Percentiles rank a stretch among this genome's conserved stretches.
These are phyloP conservation scores for Drosophila sechellia DNA, from an alignment of 1,140 invertebrate species.

Conservation along the genomic window DNA sequence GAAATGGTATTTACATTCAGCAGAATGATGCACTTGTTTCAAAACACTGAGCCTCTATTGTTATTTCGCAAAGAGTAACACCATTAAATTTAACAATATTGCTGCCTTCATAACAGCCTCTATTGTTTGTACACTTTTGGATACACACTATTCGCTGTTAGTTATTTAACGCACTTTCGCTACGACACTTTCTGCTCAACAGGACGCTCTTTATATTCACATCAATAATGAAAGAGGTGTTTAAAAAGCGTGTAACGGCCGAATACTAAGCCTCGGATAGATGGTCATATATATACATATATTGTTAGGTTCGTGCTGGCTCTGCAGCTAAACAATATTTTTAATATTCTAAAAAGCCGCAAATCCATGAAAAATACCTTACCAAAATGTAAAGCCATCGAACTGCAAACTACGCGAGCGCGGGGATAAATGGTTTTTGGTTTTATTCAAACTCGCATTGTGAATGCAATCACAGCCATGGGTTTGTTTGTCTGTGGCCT, in stretches of 20 bases:
- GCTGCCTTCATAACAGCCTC: conserved; percentile 12
- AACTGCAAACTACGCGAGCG: conserved; percentile 19
- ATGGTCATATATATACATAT: conserved; percentile 11
- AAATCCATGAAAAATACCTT: conserved; percentile 71
- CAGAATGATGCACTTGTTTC: too few species aligned
- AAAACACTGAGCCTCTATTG: background rate
- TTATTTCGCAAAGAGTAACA: background rate
- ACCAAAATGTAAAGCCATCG: conserved; percentile 34
- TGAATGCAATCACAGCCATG: conserved; percentile 68
- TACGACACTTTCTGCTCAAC: background rate
- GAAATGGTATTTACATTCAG: too few species aligned
- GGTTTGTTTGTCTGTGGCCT: conserved; percentile 47
- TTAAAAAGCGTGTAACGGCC: conserved; percentile 77
- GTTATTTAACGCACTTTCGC: conserved; percentile 49
- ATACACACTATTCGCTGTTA: conserved; percentile 20
- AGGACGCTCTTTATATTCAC: conserved; percentile 59
- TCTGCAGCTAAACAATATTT: conserved; percentile 60
- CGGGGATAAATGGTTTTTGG: conserved; percentile 11
- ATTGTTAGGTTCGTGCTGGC: conserved; percentile 1
- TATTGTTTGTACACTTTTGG: conserved; percentile 13
- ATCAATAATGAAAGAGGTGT: conserved; percentile 72
- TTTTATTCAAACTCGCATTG: conserved; percentile 47
- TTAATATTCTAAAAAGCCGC: conserved; percentile 83
- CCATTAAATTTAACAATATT: conserved; percentile 14
- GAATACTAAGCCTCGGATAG: conserved; percentile 43